A percentile compares a stretch with the other conserved stretches of the same genome.
Conservation (phyloP, 2,113 vertebrate genomes). For the Phyllopteryx taeniolatus region DNA sequence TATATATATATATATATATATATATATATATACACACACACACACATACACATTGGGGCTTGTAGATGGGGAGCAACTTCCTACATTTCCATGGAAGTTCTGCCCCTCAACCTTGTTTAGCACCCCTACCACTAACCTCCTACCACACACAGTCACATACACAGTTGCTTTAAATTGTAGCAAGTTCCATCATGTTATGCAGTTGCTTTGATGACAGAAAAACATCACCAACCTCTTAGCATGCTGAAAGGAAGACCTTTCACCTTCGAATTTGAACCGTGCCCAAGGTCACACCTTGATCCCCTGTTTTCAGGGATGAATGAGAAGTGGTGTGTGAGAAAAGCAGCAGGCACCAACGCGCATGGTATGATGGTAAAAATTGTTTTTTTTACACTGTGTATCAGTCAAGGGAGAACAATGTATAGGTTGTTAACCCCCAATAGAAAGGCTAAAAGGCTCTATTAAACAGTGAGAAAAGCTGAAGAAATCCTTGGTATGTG, state of each 20-base stretch:
- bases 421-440: background rate
- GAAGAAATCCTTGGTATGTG: background rate
- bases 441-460: background rate
- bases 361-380: background rate
- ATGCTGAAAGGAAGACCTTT: slow-evolving; percentile 37
- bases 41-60: slow-evolving; percentile 11
- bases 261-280: slow-evolving; percentile 30
- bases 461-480: background rate
- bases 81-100: background rate
- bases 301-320: slow-evolving; percentile 29
- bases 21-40: no score
- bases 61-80: background rate
- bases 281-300: slow-evolving; percentile 30
- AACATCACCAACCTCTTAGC: slow-evolving; percentile 16
- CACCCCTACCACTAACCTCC: background rate
- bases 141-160: slow-evolving; percentile 4
- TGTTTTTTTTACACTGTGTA: background rate
- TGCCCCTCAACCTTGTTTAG: background rate
- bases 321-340: slow-evolving; percentile 48
- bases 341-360: slow-evolving; percentile 21
- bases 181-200: background rate
- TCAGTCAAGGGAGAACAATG: background rate
- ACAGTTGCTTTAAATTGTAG: slow-evolving; percentile 12
- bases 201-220: slow-evolving; percentile 34
- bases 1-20: no score